Conservation (phyloP, 2,113 vertebrate species). For the Xiphias gladius region DNA sequence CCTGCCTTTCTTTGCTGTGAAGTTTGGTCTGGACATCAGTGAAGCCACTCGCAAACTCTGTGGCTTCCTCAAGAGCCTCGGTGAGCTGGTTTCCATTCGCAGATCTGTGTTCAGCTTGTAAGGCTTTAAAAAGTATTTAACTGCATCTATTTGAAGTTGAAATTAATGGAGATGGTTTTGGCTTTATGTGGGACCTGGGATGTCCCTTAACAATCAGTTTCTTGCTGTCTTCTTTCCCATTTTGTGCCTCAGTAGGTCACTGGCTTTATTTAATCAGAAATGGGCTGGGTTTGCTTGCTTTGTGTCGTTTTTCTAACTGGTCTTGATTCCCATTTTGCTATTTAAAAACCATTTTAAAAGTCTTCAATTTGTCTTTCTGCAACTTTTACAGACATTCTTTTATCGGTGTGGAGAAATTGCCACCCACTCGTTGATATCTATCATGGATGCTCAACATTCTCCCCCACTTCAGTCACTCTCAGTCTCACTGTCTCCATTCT, state of each 20-base stretch:
- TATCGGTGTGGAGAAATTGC: not conserved
- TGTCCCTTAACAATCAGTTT: not conserved
- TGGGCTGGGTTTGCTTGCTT: too few relatives aligned
- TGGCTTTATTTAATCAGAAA: not conserved
- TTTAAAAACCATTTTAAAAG: not conserved
- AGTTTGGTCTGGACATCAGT: constrained; percentile 88
- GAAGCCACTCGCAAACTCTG: constrained; percentile 92
- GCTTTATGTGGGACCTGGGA: not conserved
- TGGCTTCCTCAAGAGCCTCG: constrained; percentile 93
- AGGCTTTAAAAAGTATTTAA: not conserved
- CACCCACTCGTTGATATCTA: not conserved
- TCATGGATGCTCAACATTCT: constrained; percentile 2
- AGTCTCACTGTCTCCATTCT: not conserved
- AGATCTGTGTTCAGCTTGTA: not conserved
- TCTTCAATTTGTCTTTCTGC: not conserved
- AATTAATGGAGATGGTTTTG: not conserved
- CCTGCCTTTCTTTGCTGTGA: constrained; percentile 91
- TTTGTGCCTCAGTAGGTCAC: not conserved
- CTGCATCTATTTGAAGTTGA: not conserved
- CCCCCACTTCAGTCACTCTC: not conserved
- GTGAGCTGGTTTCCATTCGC: constrained; percentile 80
- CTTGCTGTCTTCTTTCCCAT: not conserved
- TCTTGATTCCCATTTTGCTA: not conserved
- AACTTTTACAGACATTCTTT: not conserved
- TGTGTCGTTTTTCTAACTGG: not conserved